Percentiles rank a stretch among this genome's conserved stretches.
phyloP scores from a whole-genome alignment of 1,140 invertebrate genomes.

The Caenorhabditis tropicalis region DNA sequence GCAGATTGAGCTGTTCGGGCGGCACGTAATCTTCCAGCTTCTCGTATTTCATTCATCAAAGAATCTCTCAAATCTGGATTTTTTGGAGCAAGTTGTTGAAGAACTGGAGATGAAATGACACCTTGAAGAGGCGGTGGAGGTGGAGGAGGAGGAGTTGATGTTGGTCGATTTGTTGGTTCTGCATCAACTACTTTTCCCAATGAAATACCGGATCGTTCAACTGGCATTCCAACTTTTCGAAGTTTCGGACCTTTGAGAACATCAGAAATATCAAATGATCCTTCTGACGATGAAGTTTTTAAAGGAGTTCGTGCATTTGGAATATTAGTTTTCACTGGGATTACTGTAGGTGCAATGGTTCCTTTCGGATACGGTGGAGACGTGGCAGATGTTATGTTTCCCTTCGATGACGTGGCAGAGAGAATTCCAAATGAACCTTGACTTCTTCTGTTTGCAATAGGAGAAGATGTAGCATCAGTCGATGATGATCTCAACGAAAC shows the following conservation, averaged over 20 bases:
- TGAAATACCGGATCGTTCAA: constrained; percentile 10
- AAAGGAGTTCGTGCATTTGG: neutral
- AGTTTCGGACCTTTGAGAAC: neutral
- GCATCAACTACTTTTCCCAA: neutral
- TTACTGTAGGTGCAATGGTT: neutral
- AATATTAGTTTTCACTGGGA: neutral
- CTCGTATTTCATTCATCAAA: constrained; percentile 12
- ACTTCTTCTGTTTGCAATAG: neutral
- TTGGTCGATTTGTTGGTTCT: neutral
- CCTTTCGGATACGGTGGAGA: constrained; percentile 8
- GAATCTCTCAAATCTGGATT: constrained; percentile 11
- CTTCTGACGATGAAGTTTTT: neutral
- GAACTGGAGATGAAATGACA: neutral
- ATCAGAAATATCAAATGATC: constrained; percentile 3
- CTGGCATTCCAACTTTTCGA: constrained; percentile 26
- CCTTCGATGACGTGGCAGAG: neutral
- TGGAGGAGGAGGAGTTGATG: neutral
- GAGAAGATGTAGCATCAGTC: neutral
- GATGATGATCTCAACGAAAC: neutral
- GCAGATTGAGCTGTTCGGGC: constrained; percentile 27
- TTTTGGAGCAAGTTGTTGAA: neutral
- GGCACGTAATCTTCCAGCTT: constrained; percentile 22
- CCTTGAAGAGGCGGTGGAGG: neutral
- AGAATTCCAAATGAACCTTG: neutral
- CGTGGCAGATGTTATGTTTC: neutral